phyloP scores from a whole-genome alignment of 2,888 invertebrate genomes.

The Sycophila texana region DNA sequence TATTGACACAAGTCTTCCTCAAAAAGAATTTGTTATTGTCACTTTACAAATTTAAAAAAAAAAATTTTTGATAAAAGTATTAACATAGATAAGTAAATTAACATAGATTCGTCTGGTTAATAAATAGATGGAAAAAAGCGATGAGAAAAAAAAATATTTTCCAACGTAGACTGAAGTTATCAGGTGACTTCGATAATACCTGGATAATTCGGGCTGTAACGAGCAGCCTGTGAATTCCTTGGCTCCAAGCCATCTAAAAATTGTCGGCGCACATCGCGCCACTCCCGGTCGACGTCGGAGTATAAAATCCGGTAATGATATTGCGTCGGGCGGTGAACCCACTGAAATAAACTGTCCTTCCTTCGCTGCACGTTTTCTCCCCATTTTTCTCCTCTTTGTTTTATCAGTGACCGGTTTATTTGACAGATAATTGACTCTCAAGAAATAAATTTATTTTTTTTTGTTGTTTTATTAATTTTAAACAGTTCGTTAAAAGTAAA shows the following conservation, averaged over 20 bases:
- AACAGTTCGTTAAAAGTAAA: too few species aligned
- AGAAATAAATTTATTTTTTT: too few species aligned
- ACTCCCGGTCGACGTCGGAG: not conserved
- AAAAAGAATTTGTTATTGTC: too few species aligned
- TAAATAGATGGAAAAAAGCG: too few species aligned
- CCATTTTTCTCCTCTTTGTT: not conserved
- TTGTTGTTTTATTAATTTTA: too few species aligned
- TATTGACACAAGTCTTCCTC: too few species aligned
- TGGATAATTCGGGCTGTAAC: conserved; percentile 20
- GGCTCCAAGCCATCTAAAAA: conserved; percentile 37
- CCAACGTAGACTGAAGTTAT: not conserved
- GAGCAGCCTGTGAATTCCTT: conserved; percentile 4
- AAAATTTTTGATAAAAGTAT: too few species aligned
- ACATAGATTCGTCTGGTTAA: too few species aligned
- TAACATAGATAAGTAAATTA: too few species aligned
- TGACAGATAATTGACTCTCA: not conserved
- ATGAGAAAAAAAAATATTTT: too few species aligned
- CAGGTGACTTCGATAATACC: conserved; percentile 26
- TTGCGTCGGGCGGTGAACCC: conserved; percentile 1
- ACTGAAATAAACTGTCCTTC: not conserved
- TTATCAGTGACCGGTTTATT: not conserved
- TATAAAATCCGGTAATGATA: conserved; percentile 31
- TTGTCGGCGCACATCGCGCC: conserved; percentile 10
- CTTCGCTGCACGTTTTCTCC: not conserved
- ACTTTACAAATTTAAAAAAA: too few species aligned